Evolutionary conservation across 1,140 invertebrate genomes (phyloP).

Genomic region (Drosophila pseudoananassae): DNA sequence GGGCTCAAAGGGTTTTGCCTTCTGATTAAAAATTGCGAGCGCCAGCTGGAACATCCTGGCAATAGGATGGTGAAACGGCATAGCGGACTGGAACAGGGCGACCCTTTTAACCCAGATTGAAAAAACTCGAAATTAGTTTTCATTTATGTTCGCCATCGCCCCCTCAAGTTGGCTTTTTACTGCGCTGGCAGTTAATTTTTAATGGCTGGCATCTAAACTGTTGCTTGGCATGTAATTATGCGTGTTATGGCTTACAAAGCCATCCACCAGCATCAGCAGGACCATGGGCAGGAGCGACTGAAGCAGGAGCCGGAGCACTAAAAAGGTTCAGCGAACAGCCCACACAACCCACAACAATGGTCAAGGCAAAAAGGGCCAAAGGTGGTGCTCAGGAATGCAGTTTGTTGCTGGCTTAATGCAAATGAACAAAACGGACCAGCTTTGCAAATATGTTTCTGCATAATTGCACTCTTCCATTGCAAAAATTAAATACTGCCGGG

Average conservation of each 20-base stretch:
- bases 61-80: conserved; percentile 10
- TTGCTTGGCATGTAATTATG: conserved; percentile 78
- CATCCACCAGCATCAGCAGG: conserved; percentile 19
- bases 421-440: conserved; percentile 53
- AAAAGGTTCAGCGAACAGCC: conserved; percentile 1
- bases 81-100: conserved; percentile 12
- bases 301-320: neutral
- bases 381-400: conserved; percentile 38
- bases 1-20: conserved; percentile 64
- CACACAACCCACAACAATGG: conserved; percentile 39
- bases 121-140: conserved; percentile 82
- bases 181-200: conserved; percentile 75
- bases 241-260: conserved; percentile 61
- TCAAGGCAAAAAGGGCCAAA: conserved; percentile 30
- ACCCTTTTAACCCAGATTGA: conserved; percentile 81
- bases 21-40: conserved; percentile 72
- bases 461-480: conserved; percentile 11
- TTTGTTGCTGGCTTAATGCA: conserved; percentile 60
- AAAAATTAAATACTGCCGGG: neutral
- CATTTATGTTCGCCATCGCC: conserved; percentile 63
- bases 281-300: conserved; percentile 5
- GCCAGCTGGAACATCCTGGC: conserved; percentile 35
- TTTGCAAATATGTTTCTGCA: conserved; percentile 22
- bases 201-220: conserved; percentile 72
- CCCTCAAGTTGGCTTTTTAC: conserved; percentile 46